Conservation (phyloP, 2,113 vertebrate genomes). For the Oxygymnocypris stewartii region DNA sequence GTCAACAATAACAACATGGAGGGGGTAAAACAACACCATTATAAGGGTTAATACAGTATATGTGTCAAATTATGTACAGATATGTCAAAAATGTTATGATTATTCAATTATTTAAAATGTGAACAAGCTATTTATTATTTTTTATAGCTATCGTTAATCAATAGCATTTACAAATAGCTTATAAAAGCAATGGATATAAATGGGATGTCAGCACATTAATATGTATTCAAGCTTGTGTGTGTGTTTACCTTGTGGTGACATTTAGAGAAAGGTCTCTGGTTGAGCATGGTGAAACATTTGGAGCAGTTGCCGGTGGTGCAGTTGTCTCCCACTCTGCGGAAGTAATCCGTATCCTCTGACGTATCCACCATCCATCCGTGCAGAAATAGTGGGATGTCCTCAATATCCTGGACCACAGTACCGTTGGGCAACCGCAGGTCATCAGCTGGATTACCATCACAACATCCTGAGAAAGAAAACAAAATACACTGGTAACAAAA, state of each 20-base stretch:
- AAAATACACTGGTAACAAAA: constrained; percentile 7
- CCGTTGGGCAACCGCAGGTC: constrained; percentile 91
- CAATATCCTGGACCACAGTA: constrained; percentile 85
- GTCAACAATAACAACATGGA: background rate
- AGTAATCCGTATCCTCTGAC: constrained; percentile 84
- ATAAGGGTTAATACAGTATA: background rate
- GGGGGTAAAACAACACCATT: background rate
- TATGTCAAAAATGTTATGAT: background rate
- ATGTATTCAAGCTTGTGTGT: constrained; percentile 4
- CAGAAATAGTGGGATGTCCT: constrained; percentile 89
- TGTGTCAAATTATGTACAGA: background rate
- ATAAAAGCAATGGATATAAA: background rate
- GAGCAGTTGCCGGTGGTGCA: constrained; percentile 91
- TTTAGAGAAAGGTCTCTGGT: constrained; percentile 79
- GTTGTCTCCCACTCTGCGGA: constrained; percentile 85
- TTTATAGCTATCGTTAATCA: background rate
- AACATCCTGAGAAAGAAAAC: constrained; percentile 78
- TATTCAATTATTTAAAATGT: background rate
- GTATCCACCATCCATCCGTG: constrained; percentile 93
- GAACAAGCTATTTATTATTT: background rate
- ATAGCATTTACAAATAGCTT: background rate
- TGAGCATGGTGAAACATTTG: constrained; percentile 87
- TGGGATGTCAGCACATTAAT: background rate
- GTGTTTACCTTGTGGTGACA: constrained; percentile 90
- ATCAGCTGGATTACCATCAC: constrained; percentile 91